Evolutionary conservation across 2,888 invertebrate species (phyloP).

Genomic region (Bugula neritina): DNA sequence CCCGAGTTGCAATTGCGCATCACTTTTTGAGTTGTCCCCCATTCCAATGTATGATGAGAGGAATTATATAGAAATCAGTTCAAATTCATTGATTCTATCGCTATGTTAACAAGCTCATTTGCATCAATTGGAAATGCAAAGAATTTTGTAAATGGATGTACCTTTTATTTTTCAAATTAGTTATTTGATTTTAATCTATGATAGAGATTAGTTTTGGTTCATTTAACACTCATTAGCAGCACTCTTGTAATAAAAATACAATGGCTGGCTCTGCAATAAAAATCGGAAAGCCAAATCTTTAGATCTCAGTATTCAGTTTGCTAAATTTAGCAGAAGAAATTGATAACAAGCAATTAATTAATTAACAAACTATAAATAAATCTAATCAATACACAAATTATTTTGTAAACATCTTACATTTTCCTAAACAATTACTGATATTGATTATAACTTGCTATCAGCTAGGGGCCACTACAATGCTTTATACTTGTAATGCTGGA

Average conservation of each 20-base stretch:
- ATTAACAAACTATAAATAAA: neutral
- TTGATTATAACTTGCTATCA: conserved; percentile 8
- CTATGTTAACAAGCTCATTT: neutral
- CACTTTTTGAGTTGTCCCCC: too few relatives aligned
- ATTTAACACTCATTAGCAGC: conserved; percentile 22
- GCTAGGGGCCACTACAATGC: neutral
- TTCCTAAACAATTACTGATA: conserved; percentile 1
- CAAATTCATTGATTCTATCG: neutral
- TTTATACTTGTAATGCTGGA: too few relatives aligned
- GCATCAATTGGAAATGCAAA: neutral
- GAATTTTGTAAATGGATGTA: neutral
- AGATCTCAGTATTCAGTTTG: neutral
- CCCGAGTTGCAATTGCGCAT: too few relatives aligned
- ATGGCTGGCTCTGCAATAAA: neutral
- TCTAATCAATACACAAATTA: conserved; percentile 12
- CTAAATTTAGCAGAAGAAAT: neutral
- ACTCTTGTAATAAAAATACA: neutral
- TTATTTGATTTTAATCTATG: neutral
- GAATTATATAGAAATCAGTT: too few relatives aligned
- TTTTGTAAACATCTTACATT: neutral
- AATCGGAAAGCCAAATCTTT: neutral
- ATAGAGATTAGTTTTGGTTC: neutral
- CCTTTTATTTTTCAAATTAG: neutral
- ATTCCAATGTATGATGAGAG: too few relatives aligned
- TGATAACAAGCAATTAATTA: neutral